Evolutionary conservation across 2,888 invertebrate genomes (phyloP), one percentile per base, ranked within the genome.

Genomic region (Mesorhabditis belari): DNA sequence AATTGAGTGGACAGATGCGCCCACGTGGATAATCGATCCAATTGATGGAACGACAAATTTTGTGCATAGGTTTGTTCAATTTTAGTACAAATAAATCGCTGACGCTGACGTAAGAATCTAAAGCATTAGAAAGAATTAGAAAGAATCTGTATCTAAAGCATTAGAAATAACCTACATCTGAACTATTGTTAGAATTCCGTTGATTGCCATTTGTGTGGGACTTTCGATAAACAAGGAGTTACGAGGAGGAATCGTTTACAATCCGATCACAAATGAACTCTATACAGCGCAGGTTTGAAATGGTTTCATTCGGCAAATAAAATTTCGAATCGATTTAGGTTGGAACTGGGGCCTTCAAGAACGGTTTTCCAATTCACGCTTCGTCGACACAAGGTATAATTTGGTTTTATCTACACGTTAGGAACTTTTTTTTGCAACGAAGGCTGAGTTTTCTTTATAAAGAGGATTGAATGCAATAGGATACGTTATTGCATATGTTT

Each of bases 41-140:
- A 89, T 98, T 5, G 98, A 98, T 84, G 98, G 98, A 2, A 99
- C 98, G 0, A 89, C 94, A 87, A 99, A 99, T 83, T 98, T 98
- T 82, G 90, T 98, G 2, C 86, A 87, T 73, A 80, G 82, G 83
- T 85, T 25, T 9, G n/a, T 28, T 56, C 5, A 35, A 35, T 35
- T 35, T 35, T 17, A 35, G 12, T 35, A n/a, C 12, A 1, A 17
- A 1, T 35, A 1, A 17, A 1, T 35, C 1, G 1, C 12, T n/a
- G 12, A 1, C 44, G 44, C 1, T 9, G 44, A n/a, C 12, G 44
- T 9, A n/a, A n/a, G 35, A 17, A 12, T 35, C 17, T 35, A 12
- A 17, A 17, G 35, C 9, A 17, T n/a, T n/a, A n/a, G n/a, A n/a
- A n/a, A n/a, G n/a, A n/a, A n/a, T n/a, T n/a, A n/a, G n/a, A n/a